Evolutionary conservation across 2,797 vertebrate genomes (phyloP).

Genomic region (Hoplostethus mediterraneus): DNA sequence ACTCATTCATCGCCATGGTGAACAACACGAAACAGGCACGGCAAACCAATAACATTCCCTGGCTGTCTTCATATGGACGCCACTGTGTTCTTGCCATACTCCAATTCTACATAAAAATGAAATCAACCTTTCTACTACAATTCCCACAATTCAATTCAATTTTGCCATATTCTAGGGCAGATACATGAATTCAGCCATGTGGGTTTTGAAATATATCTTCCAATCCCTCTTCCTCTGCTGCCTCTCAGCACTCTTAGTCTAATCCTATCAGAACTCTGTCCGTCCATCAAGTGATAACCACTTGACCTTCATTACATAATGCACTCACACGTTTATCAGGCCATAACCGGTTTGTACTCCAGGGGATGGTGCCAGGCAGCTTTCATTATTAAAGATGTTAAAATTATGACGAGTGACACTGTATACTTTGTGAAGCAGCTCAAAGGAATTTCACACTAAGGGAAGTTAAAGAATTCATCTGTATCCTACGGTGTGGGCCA

Average conservation of each 20-base stretch:
- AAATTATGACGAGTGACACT: not conserved
- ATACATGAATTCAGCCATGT: conserved; percentile 40
- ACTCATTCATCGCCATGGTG: not conserved
- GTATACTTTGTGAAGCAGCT: conserved; percentile 5
- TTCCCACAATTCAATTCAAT: not conserved
- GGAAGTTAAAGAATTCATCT: not conserved
- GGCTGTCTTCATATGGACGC: not conserved
- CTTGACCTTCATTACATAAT: conserved; percentile 76
- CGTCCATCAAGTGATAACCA: conserved; percentile 65
- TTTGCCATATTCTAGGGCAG: conserved; percentile 17
- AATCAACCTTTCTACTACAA: not conserved
- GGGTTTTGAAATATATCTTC: conserved; percentile 41
- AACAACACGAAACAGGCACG: conserved; percentile 10
- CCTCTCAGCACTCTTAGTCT: conserved; percentile 55
- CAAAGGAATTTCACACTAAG: not conserved
- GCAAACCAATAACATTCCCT: not conserved
- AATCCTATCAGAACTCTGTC: conserved; percentile 76
- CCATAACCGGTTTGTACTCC: not conserved
- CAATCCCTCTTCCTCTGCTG: conserved; percentile 42
- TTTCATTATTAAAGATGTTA: not conserved
- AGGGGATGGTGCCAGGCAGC: not conserved
- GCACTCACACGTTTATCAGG: conserved; percentile 18
- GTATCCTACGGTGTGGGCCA: no score
- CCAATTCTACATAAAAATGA: not conserved
- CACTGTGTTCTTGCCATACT: not conserved